phyloP scores from a whole-genome alignment of 2,888 invertebrate species.

The Tholera decimalis region DNA sequence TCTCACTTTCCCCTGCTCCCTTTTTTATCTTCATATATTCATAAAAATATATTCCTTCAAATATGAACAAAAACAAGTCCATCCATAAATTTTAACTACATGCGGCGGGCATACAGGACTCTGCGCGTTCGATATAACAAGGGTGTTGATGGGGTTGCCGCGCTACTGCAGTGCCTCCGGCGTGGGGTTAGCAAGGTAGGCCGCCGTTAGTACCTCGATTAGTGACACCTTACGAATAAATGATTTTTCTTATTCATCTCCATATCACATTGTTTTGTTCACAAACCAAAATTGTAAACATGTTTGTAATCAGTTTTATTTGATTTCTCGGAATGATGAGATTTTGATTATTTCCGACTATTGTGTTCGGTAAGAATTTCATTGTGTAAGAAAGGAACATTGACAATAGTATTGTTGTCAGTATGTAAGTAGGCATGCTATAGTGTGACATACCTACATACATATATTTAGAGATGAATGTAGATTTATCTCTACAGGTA shows the following conservation, averaged over 20 bases:
- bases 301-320: conserved; percentile 57
- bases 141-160: too few relatives aligned
- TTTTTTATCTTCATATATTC: too few relatives aligned
- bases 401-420: conserved; percentile 49
- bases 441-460: conserved; percentile 23
- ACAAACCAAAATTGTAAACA: conserved; percentile 25
- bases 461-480: conserved; percentile 13
- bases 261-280: conserved; percentile 17
- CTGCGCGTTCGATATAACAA: too few relatives aligned
- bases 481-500: too few relatives aligned
- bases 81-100: too few relatives aligned
- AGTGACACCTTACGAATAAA: conserved; percentile 78
- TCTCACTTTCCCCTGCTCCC: too few relatives aligned
- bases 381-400: conserved; percentile 47
- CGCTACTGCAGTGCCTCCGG: too few relatives aligned
- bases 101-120: too few relatives aligned
- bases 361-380: conserved; percentile 58
- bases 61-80: too few relatives aligned
- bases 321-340: conserved; percentile 62
- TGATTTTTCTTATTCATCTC: conserved; percentile 19
- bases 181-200: too few relatives aligned
- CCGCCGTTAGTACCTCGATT: conserved; percentile 80
- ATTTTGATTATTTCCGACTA: conserved; percentile 61
- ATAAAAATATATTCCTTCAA: too few relatives aligned
- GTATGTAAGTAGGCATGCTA: conserved; percentile 4